phyloP scores from a whole-genome alignment of 1,140 invertebrate genomes.

The Diabrotica virgifera region DNA sequence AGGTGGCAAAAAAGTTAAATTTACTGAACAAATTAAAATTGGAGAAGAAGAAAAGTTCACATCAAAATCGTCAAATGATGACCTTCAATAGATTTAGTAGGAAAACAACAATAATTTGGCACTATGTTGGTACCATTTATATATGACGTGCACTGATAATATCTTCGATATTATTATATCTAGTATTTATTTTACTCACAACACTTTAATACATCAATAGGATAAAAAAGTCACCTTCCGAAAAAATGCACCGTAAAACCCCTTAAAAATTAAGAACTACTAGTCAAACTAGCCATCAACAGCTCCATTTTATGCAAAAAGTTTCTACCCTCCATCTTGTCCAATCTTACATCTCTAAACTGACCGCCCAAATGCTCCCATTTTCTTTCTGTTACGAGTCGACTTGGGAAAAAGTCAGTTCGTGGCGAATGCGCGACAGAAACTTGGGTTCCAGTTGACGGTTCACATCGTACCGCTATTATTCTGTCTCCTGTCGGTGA shows the following conservation, averaged over 20 bases:
- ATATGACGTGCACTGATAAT: no score
- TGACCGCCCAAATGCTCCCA: conserved; percentile 89
- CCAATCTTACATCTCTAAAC: conserved; percentile 87
- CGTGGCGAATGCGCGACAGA: conserved; percentile 80
- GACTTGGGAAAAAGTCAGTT: conserved; percentile 82
- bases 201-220: neutral
- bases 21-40: no score
- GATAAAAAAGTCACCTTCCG: neutral
- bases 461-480: conserved; percentile 86
- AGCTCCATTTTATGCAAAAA: conserved; percentile 96
- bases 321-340: conserved; percentile 96
- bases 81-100: no score
- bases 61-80: no score
- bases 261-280: conserved; percentile 48
- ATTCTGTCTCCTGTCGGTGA: conserved; percentile 80
- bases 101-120: no score
- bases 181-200: neutral
- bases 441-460: conserved; percentile 63
- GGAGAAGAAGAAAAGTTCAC: no score
- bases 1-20: no score
- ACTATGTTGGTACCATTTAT: no score
- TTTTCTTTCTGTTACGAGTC: conserved; percentile 81
- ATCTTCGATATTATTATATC: neutral
- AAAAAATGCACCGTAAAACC: conserved; percentile 5
- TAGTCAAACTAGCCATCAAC: conserved; percentile 87